Evolutionary conservation across 2,113 vertebrate species (phyloP).

Genomic region (Phycodurus eques): DNA sequence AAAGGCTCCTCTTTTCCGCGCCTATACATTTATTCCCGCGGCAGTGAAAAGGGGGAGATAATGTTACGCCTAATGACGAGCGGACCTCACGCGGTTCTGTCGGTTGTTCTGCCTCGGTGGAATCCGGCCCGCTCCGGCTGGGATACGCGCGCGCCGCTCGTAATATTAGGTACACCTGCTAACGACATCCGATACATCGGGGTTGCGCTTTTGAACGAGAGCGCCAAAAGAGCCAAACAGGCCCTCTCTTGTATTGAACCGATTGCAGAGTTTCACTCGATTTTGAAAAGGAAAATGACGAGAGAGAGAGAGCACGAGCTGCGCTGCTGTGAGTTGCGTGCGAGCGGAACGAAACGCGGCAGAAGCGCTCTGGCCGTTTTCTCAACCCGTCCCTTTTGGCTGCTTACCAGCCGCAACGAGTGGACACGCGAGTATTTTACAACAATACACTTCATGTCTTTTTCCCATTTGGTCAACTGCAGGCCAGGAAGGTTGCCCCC

Average conservation of each 20-base stretch:
- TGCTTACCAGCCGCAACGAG: conserved; percentile 36
- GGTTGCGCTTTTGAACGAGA: background rate
- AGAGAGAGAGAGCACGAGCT: conserved; percentile 3
- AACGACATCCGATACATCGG: background rate
- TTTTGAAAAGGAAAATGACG: background rate
- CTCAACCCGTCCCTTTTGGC: conserved; percentile 14
- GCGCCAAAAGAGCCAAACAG: background rate
- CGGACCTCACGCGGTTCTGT: conserved; percentile 52
- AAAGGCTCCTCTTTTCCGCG: conserved; percentile 46
- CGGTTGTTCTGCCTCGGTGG: conserved; percentile 39
- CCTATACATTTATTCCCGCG: conserved; percentile 29
- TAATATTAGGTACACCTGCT: background rate
- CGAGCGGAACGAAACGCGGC: conserved; percentile 32
- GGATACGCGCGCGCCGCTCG: background rate
- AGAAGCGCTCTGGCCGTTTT: conserved; percentile 7
- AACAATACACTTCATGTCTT: background rate
- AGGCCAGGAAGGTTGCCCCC: background rate
- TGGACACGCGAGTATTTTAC: no score
- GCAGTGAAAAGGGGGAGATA: conserved; percentile 43
- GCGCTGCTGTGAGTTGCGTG: conserved; percentile 12
- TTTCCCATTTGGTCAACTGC: background rate
- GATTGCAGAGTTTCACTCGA: background rate
- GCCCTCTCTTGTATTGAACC: background rate
- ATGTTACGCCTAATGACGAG: conserved; percentile 52
- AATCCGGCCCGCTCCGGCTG: conserved; percentile 33